Base-by-base conservation (phyloP, 2,797 vertebrate species). In the Ceryle rudis region DNA sequence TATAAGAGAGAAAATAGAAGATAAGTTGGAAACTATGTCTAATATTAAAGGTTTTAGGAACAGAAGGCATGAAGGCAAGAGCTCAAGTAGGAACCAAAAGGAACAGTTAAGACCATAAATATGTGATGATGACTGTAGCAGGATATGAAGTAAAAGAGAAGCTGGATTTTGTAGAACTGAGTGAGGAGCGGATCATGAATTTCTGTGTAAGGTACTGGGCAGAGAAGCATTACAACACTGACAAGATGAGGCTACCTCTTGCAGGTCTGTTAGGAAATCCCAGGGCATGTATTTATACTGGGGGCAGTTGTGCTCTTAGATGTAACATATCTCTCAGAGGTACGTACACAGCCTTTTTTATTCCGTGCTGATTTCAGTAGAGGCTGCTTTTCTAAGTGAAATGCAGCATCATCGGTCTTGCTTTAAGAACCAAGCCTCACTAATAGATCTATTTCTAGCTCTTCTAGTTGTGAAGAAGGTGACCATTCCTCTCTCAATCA, bases 21-120 rank as follows among this genome's bases (percentile, higher is more conserved):
- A 6, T 81, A 67, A 93, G 41, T 88, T 91, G 69, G 61, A 92
- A 94, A 78, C 69, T 64, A 6, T 79, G 37, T 80, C 67, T 80
- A 78, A 69, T 90, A 72, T 73, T 75, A 87, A 88, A 89, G 65
- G 37, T 81, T 93, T 96, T 93, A 75, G 57, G 37, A 96, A 71
- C 46, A 92, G 81, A 83, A 87, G 46, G 15, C 33, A 25, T 72
- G 77, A 91, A 88, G 90, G 57, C 69, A 65, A 83, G 75, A 85
- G 75, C 57, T 73, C 44, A 87, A 89, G 86, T 46, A 90, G 57
- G 25, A 91, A 69, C 69, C 65, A 61, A 85, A 90, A 87, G 61
- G 71, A 92, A 26, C 37, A 31, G 86, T 96, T 85, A 72, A 7
- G 57, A 33, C 61, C 65, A 91, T 96, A 95, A 95, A 91, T 94